phyloP scores from a whole-genome alignment of 2,797 vertebrate species.

The Myotis planiceps region DNA sequence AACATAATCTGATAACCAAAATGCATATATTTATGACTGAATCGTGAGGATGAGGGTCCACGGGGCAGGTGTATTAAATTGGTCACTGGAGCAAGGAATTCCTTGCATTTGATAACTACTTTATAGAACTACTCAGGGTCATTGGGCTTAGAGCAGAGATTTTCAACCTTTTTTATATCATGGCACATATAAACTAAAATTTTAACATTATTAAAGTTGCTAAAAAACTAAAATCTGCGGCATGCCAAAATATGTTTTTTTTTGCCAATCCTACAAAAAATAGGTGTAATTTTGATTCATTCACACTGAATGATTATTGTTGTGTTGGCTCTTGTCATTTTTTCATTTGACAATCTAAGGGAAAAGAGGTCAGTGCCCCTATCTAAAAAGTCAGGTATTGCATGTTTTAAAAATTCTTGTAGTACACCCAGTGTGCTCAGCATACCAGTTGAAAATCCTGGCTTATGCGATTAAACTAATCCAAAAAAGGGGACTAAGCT shows the following conservation, averaged over 20 bases:
- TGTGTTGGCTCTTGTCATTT: neutral
- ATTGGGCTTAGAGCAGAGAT: neutral
- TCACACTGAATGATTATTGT: neutral
- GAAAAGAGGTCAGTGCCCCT: neutral
- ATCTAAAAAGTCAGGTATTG: neutral
- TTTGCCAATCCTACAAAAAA: neutral
- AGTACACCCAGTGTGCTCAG: neutral
- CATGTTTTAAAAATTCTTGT: neutral
- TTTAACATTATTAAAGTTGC: neutral
- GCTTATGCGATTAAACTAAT: neutral
- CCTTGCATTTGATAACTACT: neutral
- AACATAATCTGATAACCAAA: neutral
- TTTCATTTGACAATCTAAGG: neutral
- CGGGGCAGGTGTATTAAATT: neutral
- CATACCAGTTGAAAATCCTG: neutral
- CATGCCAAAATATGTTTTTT: neutral
- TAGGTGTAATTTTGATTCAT: neutral
- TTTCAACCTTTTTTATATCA: neutral
- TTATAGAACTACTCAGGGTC: neutral
- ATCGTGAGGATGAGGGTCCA: neutral
- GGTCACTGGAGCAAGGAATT: neutral
- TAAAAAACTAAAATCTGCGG: neutral
- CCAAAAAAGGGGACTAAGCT: neutral
- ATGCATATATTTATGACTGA: neutral
- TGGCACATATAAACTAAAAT: neutral